Evolutionary conservation across 2,797 vertebrate genomes (phyloP), one percentile per base, ranked within the genome.

Genomic region (Cuculus canorus): DNA sequence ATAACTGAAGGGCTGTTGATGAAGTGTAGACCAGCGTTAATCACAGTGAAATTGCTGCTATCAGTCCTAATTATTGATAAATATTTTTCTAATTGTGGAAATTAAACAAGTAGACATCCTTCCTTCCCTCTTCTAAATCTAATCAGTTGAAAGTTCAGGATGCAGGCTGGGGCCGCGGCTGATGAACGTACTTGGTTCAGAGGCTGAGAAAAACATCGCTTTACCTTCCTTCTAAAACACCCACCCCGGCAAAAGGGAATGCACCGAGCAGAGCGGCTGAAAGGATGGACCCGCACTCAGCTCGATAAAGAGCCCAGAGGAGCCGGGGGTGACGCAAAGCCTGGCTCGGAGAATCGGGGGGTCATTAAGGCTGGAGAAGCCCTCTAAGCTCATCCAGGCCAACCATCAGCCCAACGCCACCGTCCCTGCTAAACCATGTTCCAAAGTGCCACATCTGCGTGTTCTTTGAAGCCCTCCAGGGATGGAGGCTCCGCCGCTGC

Each of bases 91-190:
- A 94, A 94, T 93, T 65, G 93, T 96, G 84, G 95, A 92, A 95
- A 96, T 96, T 75, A 90, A 96, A 89, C 86, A 75, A 88, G 96
- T 93, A 94, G 82, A 84, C 89, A 76, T 95, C 87, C 96, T 97
- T 96, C 92, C 91, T 96, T 96, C 89, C 93, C 76, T 59, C 82
- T 71, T 56, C 76, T 47, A 92, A 94, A 94, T 91, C 65, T 10
- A 92, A 96, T 95, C 76, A 17, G 72, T 50, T 69, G 13, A 10
- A 69, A 85, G 92, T 37, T 71, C 93, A 87, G 86, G 84, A 92
- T 59, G 65, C 17, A 28, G 56, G 2, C 88, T 73, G 78, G 70
- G 54, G 63, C 61, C 0, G 1, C 0, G 0, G 2, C n/a, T 14
- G 57, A 2, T 0, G 60, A 91, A 30, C 52, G 5, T 0, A 0